Conservation (phyloP, 2,888 invertebrate genomes). For the Leucoma salicis region DNA sequence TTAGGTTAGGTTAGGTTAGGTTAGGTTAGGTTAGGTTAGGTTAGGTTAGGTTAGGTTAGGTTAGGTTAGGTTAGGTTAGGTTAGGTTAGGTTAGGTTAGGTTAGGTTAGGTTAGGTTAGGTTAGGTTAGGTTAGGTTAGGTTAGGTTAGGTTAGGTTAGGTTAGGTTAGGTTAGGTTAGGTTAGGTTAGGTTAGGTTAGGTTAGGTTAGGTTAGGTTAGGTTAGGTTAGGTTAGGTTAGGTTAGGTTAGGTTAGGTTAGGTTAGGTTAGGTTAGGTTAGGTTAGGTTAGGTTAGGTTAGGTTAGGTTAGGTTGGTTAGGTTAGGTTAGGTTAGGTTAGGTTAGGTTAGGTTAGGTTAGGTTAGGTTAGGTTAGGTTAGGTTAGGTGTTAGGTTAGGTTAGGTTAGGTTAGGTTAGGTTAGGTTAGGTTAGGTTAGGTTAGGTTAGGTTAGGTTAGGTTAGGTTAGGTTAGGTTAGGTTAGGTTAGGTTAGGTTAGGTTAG, state of each 20-base stretch:
- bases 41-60: slow-evolving; percentile 20
- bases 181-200: slow-evolving; percentile 13
- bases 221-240: slow-evolving; percentile 9
- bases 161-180: slow-evolving; percentile 5
- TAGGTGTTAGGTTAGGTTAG: slow-evolving; percentile 24
- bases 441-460: slow-evolving; percentile 22
- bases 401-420: slow-evolving; percentile 25
- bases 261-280: slow-evolving; percentile 9
- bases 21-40: slow-evolving; percentile 18
- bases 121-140: slow-evolving; percentile 7
- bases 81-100: slow-evolving; percentile 12
- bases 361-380: slow-evolving; percentile 15
- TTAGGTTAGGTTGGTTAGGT: slow-evolving; percentile 9
- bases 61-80: slow-evolving; percentile 21
- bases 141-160: slow-evolving; percentile 13
- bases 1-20: slow-evolving; percentile 11
- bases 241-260: slow-evolving; percentile 8
- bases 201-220: slow-evolving; percentile 11
- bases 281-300: slow-evolving; percentile 9
- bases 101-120: slow-evolving; percentile 11
- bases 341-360: slow-evolving; percentile 7
- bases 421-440: slow-evolving; percentile 10
- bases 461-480: slow-evolving; percentile 21
- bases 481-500: slow-evolving; percentile 21
- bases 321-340: slow-evolving; percentile 14